Evolutionary conservation across 2,113 vertebrate species (phyloP), one percentile per base, ranked within the genome.

Genomic region (Gasterosteus nipponicus): DNA sequence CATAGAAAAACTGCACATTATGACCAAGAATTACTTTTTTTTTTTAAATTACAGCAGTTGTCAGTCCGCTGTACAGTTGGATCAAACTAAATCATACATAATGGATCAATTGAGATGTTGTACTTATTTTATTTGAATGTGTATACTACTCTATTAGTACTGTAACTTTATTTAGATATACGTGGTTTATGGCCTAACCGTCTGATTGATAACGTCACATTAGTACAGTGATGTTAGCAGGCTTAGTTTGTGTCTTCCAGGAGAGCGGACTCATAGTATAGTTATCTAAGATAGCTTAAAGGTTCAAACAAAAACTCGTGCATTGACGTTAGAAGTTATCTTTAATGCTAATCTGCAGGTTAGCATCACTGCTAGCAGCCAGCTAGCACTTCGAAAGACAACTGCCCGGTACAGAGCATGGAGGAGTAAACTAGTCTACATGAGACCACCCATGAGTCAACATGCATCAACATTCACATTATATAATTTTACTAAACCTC

Each of bases 351-450:
- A 51, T 66, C 18, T 51, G 49, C 74, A 7, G 11, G 6, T 73
- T 83, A 78, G 35, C 83, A 68, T 70, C 57, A 2, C 15, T 16
- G 5, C 42, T 64, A 80, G 69, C 77, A 54, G 22, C 26, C 33
- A 18, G 77, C 80, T 83, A 87, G 39, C 75, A 2, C 0, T 10
- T 4, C 10, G 4, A 3, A n/a, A n/a, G 2, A 29, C 18, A 31
- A 22, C 10, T 7, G 9, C 5, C 1, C n/a, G 1, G 22, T 26
- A 26, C 22, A 4, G 2, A 38, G 33, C 10, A 3, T 42, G 0
- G 7, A 19, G 22, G 12, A 26, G 51, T 73, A 39, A 73, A 47
- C 29, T 10, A 14, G 57, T 66, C 41, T 26, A 66, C 7, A 22
- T 26, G 41, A 26, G 29, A 26, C n/a, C 19, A 31, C 4, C 5